phyloP scores from a whole-genome alignment of 1,140 invertebrate genomes.

The Ditylenchus dipsaci region DNA sequence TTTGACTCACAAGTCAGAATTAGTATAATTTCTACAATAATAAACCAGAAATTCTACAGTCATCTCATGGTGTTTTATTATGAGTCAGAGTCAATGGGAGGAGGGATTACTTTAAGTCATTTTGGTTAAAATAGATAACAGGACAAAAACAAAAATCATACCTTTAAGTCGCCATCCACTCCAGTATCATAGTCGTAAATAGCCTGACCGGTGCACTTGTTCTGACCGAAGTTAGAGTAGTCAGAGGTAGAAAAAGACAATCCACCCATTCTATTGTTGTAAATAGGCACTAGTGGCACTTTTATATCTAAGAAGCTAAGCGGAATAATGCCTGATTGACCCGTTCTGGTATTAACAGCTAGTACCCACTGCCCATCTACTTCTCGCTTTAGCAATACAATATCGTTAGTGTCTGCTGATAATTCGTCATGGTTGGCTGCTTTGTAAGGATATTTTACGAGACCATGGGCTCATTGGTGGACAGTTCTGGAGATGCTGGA shows the following conservation, averaged over 20 bases:
- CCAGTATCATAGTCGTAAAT: slow-evolving; percentile 48
- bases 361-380: slow-evolving; percentile 44
- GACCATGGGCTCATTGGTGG: slow-evolving; percentile 39
- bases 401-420: slow-evolving; percentile 32
- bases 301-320: slow-evolving; percentile 39
- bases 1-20: too few relatives aligned
- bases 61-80: too few relatives aligned
- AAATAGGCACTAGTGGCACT: slow-evolving; percentile 42
- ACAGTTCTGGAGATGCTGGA: not conserved
- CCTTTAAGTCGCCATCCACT: slow-evolving; percentile 42
- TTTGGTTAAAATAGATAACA: slow-evolving; percentile 1
- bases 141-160: slow-evolving; percentile 9
- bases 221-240: slow-evolving; percentile 13
- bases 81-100: not conserved
- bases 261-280: slow-evolving; percentile 1
- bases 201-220: slow-evolving; percentile 6
- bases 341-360: slow-evolving; percentile 38
- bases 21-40: too few relatives aligned
- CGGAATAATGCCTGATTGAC: slow-evolving; percentile 38
- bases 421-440: slow-evolving; percentile 36
- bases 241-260: slow-evolving; percentile 22
- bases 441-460: slow-evolving; percentile 48
- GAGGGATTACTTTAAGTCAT: too few relatives aligned
- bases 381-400: slow-evolving; percentile 36
- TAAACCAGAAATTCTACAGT: not conserved